These are phyloP conservation scores for Cossypha niveicapilla DNA, from an alignment of 2,797 vertebrate species.

Conservation along the genomic window DNA sequence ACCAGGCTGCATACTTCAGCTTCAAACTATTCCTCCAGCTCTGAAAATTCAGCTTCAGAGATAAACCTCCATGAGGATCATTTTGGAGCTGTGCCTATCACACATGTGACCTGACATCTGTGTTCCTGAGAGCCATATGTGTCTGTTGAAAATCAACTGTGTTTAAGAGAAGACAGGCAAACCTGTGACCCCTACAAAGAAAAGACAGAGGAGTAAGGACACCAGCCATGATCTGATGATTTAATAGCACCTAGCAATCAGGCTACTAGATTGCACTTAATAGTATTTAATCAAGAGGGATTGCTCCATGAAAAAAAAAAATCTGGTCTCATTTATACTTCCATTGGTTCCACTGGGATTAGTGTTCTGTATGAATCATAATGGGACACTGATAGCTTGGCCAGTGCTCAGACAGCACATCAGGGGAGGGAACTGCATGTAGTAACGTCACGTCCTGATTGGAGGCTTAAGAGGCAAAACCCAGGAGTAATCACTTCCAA, in stretches of 20 bases:
- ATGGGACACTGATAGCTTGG: not conserved
- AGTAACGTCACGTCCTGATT: constrained; percentile 23
- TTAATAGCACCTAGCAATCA: not conserved
- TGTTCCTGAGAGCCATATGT: not conserved
- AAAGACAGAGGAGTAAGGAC: not conserved
- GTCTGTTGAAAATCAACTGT: not conserved
- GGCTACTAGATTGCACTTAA: not conserved
- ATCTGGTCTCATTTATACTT: not conserved
- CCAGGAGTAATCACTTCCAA: constrained; percentile 25
- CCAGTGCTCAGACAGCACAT: constrained; percentile 7
- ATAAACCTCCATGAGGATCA: accelerated
- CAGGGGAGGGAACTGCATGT: not conserved
- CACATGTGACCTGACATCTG: not conserved
- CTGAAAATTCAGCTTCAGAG: not conserved
- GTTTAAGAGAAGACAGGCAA: not conserved
- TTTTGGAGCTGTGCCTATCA: not conserved
- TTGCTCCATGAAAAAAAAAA: not conserved
- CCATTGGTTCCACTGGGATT: not conserved
- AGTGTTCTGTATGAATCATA: not conserved
- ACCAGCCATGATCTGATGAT: not conserved
- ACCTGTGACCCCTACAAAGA: not conserved
- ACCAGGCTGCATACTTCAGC: not conserved
- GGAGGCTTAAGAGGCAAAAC: constrained; percentile 17
- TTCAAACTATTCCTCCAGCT: not conserved
- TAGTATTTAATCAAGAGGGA: not conserved